Conservation (phyloP, 1,140 invertebrate genomes). For the Rhynchophorus ferrugineus region DNA sequence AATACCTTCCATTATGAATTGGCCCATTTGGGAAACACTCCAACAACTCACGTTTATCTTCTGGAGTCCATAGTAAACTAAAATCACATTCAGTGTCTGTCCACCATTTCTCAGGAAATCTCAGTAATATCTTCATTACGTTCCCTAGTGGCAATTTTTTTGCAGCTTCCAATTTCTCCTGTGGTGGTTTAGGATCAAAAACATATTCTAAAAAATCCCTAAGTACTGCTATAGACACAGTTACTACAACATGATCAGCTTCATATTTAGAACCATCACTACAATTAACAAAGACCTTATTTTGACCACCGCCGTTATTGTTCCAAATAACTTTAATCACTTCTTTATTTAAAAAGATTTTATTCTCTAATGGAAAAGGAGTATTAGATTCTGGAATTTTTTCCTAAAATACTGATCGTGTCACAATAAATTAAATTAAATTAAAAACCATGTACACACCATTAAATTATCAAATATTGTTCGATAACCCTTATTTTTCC, state of each 20-base stretch:
- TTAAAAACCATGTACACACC: not conserved
- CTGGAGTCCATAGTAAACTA: constrained; percentile 47
- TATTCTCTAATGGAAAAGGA: constrained; percentile 33
- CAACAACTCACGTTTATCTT: constrained; percentile 38
- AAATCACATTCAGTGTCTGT: constrained; percentile 39
- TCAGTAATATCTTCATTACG: constrained; percentile 69
- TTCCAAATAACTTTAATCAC: constrained; percentile 45
- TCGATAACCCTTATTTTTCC: constrained; percentile 29
- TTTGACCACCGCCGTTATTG: constrained; percentile 20
- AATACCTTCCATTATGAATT: not conserved
- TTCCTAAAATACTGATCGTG: constrained; percentile 8
- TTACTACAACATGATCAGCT: constrained; percentile 61
- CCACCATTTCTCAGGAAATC: constrained; percentile 59
- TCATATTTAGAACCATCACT: constrained; percentile 49
- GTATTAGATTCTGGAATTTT: constrained; percentile 13
- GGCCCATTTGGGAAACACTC: constrained; percentile 13
- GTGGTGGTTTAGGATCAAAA: constrained; percentile 55
- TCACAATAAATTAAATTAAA: too few relatives aligned
- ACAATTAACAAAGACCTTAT: constrained; percentile 22
- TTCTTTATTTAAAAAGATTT: constrained; percentile 43
- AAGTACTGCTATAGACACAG: constrained; percentile 60
- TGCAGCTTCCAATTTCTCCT: constrained; percentile 53
- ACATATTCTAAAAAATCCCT: constrained; percentile 51
- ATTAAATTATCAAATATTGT: constrained; percentile 29
- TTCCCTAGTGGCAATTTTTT: constrained; percentile 61